Conservation (phyloP, 1,140 invertebrate genomes). For the Brachystomella parvula region DNA sequence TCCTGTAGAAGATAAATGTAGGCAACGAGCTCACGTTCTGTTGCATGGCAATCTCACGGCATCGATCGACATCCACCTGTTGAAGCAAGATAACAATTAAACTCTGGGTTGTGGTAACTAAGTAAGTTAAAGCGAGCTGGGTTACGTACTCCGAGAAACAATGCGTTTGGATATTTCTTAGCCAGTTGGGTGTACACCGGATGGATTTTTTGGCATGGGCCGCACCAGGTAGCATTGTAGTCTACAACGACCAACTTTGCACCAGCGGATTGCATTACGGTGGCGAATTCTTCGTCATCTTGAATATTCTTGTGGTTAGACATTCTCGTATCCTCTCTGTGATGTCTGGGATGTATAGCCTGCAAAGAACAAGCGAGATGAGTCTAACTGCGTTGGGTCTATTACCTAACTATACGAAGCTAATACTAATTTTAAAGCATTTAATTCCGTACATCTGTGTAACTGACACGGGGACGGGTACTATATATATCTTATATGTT, state of each 20-base stretch:
- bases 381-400: too few relatives aligned
- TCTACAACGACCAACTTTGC: slow-evolving; percentile 89
- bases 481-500: too few relatives aligned
- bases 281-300: slow-evolving; percentile 36
- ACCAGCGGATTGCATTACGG: slow-evolving; percentile 49
- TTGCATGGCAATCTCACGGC: slow-evolving; percentile 69
- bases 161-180: slow-evolving; percentile 71
- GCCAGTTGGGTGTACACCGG: slow-evolving; percentile 82
- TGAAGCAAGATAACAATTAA: neutral
- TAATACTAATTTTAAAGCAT: too few relatives aligned
- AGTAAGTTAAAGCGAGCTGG: neutral
- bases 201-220: slow-evolving; percentile 86
- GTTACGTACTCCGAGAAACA: slow-evolving; percentile 58
- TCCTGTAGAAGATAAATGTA: slow-evolving; percentile 93
- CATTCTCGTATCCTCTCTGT: slow-evolving; percentile 22
- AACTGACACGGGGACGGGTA: too few relatives aligned
- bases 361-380: too few relatives aligned
- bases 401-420: too few relatives aligned
- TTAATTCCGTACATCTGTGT: too few relatives aligned
- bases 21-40: slow-evolving; percentile 93
- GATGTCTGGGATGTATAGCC: too few relatives aligned
- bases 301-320: slow-evolving; percentile 32
- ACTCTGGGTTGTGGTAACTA: neutral
- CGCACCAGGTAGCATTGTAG: slow-evolving; percentile 88
- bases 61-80: slow-evolving; percentile 89